Percentiles rank a stretch among this genome's conserved stretches.
These are phyloP conservation scores for Sebastes variabilis DNA, from an alignment of 2,797 vertebrate genomes.

Conservation along the genomic window DNA sequence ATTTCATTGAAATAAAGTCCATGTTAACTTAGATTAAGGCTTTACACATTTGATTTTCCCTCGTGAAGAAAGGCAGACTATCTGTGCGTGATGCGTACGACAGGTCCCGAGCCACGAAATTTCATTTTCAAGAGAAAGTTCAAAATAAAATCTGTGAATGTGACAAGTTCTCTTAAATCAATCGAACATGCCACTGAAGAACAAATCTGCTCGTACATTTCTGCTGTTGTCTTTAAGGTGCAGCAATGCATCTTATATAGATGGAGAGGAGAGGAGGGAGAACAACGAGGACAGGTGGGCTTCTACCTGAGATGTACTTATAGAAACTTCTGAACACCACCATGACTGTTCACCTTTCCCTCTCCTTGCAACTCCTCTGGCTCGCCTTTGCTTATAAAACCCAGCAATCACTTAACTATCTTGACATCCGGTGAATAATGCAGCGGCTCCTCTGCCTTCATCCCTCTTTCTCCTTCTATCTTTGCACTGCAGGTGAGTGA, in stretches of 20 bases:
- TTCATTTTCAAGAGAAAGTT: neutral
- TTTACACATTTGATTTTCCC: neutral
- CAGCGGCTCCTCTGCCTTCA: conserved; percentile 64
- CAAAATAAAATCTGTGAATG: neutral
- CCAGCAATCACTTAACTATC: conserved; percentile 62
- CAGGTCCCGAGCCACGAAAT: neutral
- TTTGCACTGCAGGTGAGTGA: conserved; percentile 63
- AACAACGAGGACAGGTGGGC: neutral
- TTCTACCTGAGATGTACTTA: conserved; percentile 44
- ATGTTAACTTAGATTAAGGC: neutral
- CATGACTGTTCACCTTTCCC: conserved; percentile 46
- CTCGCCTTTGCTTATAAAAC: conserved; percentile 48
- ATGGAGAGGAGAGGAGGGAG: neutral
- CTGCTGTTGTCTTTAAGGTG: neutral
- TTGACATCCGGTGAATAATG: conserved; percentile 80
- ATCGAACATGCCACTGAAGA: too few relatives aligned
- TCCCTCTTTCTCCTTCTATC: conserved; percentile 55
- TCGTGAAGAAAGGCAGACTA: neutral
- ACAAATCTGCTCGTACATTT: neutral
- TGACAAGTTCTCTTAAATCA: neutral
- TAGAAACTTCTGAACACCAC: conserved; percentile 61
- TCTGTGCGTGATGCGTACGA: neutral
- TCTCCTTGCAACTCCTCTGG: conserved; percentile 59
- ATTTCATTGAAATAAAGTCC: neutral
- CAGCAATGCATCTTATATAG: neutral